Evolutionary conservation across 1,140 invertebrate species (phyloP).

Genomic region (Drosophila truncata): DNA sequence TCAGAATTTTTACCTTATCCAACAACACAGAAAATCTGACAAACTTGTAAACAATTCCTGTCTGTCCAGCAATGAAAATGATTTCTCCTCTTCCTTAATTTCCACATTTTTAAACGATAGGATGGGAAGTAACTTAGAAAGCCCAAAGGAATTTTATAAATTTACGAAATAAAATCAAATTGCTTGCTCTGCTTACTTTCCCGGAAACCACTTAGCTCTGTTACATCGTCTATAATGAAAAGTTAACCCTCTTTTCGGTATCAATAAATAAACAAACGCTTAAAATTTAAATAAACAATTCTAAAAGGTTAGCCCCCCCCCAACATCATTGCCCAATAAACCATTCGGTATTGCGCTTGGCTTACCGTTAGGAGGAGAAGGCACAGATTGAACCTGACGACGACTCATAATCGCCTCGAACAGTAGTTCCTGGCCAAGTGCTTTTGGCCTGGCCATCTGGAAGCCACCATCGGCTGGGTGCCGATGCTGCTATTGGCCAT

Average conservation of each 20-base stretch:
- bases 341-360: slow-evolving; percentile 4
- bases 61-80: background rate
- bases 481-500: slow-evolving; percentile 37
- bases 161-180: background rate
- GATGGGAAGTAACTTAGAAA: background rate
- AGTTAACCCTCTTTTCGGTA: background rate
- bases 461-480: slow-evolving; percentile 6
- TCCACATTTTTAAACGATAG: background rate
- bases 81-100: background rate
- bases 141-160: background rate
- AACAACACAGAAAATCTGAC: background rate
- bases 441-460: slow-evolving; percentile 47
- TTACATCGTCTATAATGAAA: slow-evolving; percentile 3
- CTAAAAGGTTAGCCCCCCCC: slow-evolving; percentile 19
- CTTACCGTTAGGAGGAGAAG: slow-evolving; percentile 37
- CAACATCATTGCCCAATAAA: slow-evolving; percentile 25
- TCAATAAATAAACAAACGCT: slow-evolving; percentile 33
- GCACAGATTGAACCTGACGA: slow-evolving; percentile 27
- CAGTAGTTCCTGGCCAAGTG: slow-evolving; percentile 43
- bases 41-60: no score
- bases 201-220: background rate
- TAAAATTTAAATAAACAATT: slow-evolving; percentile 40
- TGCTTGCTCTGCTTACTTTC: background rate
- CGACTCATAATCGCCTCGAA: slow-evolving; percentile 47
- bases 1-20: no score